Evolutionary conservation across 1,140 invertebrate genomes (phyloP), one percentile per base, ranked within the genome.

Genomic region (Penaeus chinensis): DNA sequence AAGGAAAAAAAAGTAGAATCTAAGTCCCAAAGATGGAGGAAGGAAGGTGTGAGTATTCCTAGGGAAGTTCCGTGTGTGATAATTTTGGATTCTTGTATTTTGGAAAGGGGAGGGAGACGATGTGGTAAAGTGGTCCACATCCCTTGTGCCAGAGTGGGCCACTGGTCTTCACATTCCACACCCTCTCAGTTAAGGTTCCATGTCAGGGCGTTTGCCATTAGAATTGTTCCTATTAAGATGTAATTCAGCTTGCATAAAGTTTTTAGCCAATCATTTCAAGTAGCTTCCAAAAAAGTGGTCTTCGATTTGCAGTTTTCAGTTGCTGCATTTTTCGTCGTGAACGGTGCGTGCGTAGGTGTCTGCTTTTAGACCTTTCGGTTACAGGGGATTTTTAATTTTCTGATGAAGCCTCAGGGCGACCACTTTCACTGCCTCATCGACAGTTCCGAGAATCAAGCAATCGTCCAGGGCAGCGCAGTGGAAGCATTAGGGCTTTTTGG

Each of bases 61-160:
- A 83, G 76, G 76, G 82, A 84, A 88, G 87, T 88, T 88, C 82
- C 87, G 87, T 65, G 87, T 88, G 87, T 88, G 87, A 88, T 88
- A 88, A 88, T 88, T 86, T 88, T 84, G 87, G 87, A 88, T 88
- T 88, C 87, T 84, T 84, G 87, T 84, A 88, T 88, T 88, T 88
- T 88, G 87, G 87, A 84, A 88, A 81, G 87, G 76, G 82, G 82
- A 84, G 87, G 87, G 82, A 84, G 82, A 83, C 32, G 62, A 88
- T 83, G 82, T 83, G 76, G 87, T 62, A 84, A 71, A 79, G 81
- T 84, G 87, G 81, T 79, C 81, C 69, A 79, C 66, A 83, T 54
- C 82, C 71, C 42, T 80, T 60, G 60, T 79, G 87, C 81, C 81
- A 88, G 69, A 88, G 86, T 83, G 86, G 86, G 80, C 85, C 85